These are phyloP conservation scores for Cavia porcellus DNA, from an alignment of 2,113 vertebrate species.

Conservation along the genomic window DNA sequence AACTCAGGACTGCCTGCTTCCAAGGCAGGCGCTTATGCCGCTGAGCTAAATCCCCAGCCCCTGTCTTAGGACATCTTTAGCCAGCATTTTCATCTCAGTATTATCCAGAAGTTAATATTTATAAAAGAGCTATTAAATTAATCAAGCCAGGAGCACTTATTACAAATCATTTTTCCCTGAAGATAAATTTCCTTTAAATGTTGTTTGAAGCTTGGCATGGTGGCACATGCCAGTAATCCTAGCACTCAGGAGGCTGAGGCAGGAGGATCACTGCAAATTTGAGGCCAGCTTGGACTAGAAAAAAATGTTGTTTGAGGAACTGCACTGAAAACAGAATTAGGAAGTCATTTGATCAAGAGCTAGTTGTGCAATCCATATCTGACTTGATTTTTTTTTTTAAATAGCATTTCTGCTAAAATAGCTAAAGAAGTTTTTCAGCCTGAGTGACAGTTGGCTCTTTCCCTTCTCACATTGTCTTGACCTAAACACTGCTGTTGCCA, in stretches of 20 bases:
- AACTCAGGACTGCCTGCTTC: too few species aligned
- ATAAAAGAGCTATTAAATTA: background rate
- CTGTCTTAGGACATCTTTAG: too few species aligned
- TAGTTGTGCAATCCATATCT: constrained; percentile 57
- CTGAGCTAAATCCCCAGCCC: too few species aligned
- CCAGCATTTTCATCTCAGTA: too few species aligned
- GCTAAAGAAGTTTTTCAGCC: background rate
- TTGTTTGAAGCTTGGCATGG: background rate
- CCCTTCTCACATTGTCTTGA: constrained; percentile 13
- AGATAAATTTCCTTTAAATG: background rate
- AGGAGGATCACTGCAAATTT: background rate
- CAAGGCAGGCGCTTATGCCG: too few species aligned
- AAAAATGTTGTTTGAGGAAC: background rate
- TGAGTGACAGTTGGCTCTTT: background rate
- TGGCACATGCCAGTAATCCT: background rate
- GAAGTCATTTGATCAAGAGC: constrained; percentile 53
- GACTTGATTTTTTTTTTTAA: background rate
- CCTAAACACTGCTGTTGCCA: background rate
- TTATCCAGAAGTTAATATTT: background rate
- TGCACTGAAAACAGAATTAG: background rate
- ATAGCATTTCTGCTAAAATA: constrained; percentile 13
- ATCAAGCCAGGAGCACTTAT: background rate
- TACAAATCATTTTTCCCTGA: background rate
- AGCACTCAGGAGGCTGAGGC: background rate
- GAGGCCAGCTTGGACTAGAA: background rate